Conservation (phyloP, 35 echinoderm and acorn worm genomes). For the Heliocidaris tuberculata region DNA sequence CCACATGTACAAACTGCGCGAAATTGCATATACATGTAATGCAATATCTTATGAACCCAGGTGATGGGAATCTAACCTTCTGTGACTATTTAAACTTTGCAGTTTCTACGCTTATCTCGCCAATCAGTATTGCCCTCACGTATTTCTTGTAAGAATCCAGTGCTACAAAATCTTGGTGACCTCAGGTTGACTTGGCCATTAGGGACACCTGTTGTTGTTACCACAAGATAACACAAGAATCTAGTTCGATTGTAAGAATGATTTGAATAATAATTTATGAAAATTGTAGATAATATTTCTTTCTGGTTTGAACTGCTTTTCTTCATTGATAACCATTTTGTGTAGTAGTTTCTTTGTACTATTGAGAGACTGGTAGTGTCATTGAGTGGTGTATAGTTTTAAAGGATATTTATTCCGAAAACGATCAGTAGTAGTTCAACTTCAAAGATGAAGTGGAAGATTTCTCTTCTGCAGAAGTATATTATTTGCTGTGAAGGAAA, state of each 20-base stretch:
- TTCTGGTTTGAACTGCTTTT: slow-evolving; percentile 9
- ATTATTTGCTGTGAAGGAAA: neutral
- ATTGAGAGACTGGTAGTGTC: neutral
- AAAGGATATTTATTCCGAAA: neutral
- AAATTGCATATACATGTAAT: neutral
- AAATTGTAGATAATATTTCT: neutral
- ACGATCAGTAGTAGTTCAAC: neutral
- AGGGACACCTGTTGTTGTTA: neutral
- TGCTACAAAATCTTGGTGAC: neutral
- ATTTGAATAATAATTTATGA: neutral
- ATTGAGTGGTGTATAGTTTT: neutral
- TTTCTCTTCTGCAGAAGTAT: neutral
- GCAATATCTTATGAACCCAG: neutral
- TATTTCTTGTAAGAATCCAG: neutral
- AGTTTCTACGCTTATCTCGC: neutral
- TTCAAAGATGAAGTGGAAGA: neutral
- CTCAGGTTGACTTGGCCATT: neutral
- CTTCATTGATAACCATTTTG: neutral
- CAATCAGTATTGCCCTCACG: neutral
- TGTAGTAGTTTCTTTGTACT: neutral
- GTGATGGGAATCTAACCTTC: neutral
- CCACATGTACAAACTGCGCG: no score
- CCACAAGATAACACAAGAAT: neutral
- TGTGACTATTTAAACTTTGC: neutral
- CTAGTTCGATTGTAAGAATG: neutral